phyloP scores from a whole-genome alignment of 2,797 vertebrate species.

The Neomorphus geoffroyi region DNA sequence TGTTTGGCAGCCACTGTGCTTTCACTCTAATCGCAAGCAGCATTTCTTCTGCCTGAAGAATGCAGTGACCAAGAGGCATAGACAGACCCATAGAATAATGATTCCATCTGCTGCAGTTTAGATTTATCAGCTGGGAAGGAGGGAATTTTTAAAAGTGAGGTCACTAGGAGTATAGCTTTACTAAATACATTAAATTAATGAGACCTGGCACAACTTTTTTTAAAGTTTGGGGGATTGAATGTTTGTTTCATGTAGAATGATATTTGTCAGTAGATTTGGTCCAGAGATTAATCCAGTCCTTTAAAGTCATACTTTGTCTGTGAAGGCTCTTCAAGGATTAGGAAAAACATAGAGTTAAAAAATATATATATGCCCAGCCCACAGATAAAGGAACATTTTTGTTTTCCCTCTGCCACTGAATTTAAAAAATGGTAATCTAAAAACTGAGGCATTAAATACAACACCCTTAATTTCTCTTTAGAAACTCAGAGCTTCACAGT shows the following conservation, averaged over 20 bases:
- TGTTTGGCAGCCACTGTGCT: constrained; percentile 56
- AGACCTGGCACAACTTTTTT: neutral
- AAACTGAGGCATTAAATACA: neutral
- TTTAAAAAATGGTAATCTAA: neutral
- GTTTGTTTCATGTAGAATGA: neutral
- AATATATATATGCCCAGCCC: neutral
- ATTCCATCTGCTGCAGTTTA: constrained; percentile 10
- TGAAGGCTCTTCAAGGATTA: neutral
- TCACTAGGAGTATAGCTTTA: neutral
- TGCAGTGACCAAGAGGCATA: constrained; percentile 4
- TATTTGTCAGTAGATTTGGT: neutral
- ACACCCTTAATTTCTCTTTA: neutral
- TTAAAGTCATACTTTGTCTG: neutral
- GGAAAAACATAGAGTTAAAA: neutral
- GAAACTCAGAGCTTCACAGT: neutral
- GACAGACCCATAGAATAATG: neutral
- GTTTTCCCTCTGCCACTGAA: neutral
- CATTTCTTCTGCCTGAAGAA: constrained; percentile 36
- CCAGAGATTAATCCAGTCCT: neutral
- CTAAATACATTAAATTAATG: neutral
- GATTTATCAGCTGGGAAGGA: neutral
- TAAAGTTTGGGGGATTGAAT: neutral
- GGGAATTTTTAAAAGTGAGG: neutral
- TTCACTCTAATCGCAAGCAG: neutral
- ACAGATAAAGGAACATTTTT: neutral